A percentile compares a stretch with the other conserved stretches of the same genome.
phyloP scores from a whole-genome alignment of 2,888 invertebrate genomes.

The Drosophila conformis region DNA sequence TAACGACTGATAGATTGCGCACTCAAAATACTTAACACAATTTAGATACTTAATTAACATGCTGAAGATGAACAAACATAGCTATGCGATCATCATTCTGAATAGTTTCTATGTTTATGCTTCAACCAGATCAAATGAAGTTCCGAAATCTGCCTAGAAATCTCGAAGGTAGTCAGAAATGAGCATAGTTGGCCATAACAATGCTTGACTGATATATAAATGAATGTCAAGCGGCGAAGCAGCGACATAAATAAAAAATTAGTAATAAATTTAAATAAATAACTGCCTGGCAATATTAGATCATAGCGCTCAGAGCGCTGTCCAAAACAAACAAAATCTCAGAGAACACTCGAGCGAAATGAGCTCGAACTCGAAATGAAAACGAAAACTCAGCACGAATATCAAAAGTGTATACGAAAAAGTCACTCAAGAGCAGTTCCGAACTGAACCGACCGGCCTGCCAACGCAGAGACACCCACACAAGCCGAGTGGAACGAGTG shows the following conservation, averaged over 20 bases:
- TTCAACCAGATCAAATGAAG: constrained; percentile 20
- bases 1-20: constrained; percentile 30
- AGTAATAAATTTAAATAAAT: constrained; percentile 81
- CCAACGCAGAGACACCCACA: constrained; percentile 74
- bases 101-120: constrained; percentile 24
- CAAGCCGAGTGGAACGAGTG: constrained; percentile 48
- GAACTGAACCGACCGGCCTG: constrained; percentile 45
- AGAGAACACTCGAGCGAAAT: constrained; percentile 21
- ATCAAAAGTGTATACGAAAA: constrained; percentile 30
- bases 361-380: constrained; percentile 63
- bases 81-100: constrained; percentile 49
- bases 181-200: constrained; percentile 51
- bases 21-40: constrained; percentile 28
- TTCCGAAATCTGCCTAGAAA: constrained; percentile 29
- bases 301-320: constrained; percentile 47
- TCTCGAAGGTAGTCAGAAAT: constrained; percentile 44
- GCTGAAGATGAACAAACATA: constrained; percentile 19
- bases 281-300: constrained; percentile 77
- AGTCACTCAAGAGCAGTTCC: constrained; percentile 61
- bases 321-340: constrained; percentile 42
- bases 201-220: constrained; percentile 72
- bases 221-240: constrained; percentile 69
- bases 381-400: constrained; percentile 62
- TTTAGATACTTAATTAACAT: constrained; percentile 45
- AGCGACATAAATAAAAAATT: constrained; percentile 75